Conservation (phyloP, 2,888 invertebrate species). For the Synanthedon myopaeformis region DNA sequence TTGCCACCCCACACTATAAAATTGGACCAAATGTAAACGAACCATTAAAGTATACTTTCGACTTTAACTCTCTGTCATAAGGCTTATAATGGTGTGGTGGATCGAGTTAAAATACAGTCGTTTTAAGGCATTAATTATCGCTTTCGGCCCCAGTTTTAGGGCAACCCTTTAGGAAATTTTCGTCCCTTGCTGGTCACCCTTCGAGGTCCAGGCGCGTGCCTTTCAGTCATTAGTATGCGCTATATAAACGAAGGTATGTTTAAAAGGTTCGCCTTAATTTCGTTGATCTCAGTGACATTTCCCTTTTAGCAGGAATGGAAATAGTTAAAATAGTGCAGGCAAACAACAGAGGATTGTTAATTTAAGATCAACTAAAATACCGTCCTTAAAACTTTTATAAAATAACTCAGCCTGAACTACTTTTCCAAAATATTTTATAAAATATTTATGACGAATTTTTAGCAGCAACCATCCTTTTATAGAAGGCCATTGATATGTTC, state of each 20-base stretch:
- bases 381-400: too few relatives aligned
- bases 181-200: constrained; percentile 65
- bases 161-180: constrained; percentile 67
- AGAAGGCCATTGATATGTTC: too few relatives aligned
- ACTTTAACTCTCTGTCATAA: constrained; percentile 15
- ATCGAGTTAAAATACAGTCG: constrained; percentile 37
- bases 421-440: too few relatives aligned
- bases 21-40: constrained; percentile 52
- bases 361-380: too few relatives aligned
- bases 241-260: constrained; percentile 54
- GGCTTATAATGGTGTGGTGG: constrained; percentile 15
- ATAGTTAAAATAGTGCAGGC: not conserved
- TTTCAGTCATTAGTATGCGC: constrained; percentile 55
- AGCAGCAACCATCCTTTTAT: too few relatives aligned
- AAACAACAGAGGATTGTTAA: too few relatives aligned
- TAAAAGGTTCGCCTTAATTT: constrained; percentile 46
- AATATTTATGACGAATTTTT: too few relatives aligned
- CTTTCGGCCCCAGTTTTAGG: constrained; percentile 54
- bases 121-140: constrained; percentile 65
- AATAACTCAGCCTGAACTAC: too few relatives aligned
- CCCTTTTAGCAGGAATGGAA: not conserved
- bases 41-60: constrained; percentile 10
- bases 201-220: constrained; percentile 50
- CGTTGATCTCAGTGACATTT: constrained; percentile 26
- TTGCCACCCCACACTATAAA: constrained; percentile 63